Conservation (phyloP, 2,113 vertebrate genomes). For the Zosterops hypoxanthus region DNA sequence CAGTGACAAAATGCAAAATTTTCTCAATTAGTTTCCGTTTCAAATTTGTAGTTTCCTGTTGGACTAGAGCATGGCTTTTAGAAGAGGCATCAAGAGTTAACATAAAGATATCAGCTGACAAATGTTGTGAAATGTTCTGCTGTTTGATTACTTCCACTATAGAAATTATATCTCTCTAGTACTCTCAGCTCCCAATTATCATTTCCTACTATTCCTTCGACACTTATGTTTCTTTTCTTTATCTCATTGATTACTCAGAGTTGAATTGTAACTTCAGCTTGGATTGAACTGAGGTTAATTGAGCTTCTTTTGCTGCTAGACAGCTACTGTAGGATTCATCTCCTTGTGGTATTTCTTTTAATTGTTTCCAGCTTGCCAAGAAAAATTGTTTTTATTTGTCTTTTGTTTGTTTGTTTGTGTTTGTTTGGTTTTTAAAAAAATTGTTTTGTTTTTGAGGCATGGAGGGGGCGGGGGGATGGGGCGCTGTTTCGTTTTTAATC, state of each 20-base stretch:
- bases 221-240: neutral
- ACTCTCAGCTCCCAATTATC: neutral
- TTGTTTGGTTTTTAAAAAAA: neutral
- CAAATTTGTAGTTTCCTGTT: neutral
- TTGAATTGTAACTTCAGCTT: neutral
- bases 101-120: neutral
- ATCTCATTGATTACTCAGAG: neutral
- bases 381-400: neutral
- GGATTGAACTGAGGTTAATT: neutral
- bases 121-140: neutral
- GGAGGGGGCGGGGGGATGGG: no score
- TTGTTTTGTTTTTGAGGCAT: neutral
- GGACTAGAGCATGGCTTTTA: neutral
- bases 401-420: no score
- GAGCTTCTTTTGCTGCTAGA: neutral
- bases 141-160: neutral
- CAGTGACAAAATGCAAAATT: neutral
- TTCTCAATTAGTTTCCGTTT: neutral
- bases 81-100: neutral
- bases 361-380: neutral
- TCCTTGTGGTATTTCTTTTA: neutral
- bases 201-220: neutral
- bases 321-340: neutral
- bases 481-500: neutral
- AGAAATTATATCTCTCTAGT: neutral